A percentile compares a stretch with the other conserved stretches of the same genome.
Evolutionary conservation across 2,113 vertebrate species (phyloP).

Genomic region (Hyperoodon ampullatus): DNA sequence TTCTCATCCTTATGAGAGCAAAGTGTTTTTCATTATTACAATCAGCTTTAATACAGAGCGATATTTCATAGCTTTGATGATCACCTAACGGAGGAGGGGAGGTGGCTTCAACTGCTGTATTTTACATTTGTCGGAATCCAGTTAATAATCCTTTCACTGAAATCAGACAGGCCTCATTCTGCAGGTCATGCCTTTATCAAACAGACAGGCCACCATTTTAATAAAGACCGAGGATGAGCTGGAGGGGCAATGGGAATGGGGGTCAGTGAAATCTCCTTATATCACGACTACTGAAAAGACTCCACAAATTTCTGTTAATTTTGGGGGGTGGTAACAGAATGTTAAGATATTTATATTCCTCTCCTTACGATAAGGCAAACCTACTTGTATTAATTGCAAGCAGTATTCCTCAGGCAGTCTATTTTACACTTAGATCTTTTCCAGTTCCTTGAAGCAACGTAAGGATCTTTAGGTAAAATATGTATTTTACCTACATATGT

Average conservation of each 20-base stretch:
- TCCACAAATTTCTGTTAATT: conserved; percentile 56
- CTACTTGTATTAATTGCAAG: conserved; percentile 10
- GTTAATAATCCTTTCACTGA: conserved; percentile 24
- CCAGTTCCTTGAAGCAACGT: conserved; percentile 17
- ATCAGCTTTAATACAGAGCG: conserved; percentile 64
- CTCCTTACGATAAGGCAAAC: conserved; percentile 15
- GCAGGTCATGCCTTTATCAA: neutral
- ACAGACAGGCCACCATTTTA: conserved; percentile 46
- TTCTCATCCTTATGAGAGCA: conserved; percentile 59
- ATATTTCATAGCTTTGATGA: conserved; percentile 58
- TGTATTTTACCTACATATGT: neutral
- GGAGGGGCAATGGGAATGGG: neutral
- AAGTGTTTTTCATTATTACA: conserved; percentile 74
- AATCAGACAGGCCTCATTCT: neutral
- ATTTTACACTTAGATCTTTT: neutral
- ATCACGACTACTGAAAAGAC: conserved; percentile 63
- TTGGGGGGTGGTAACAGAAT: neutral
- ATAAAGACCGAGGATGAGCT: conserved; percentile 39
- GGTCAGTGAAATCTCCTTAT: conserved; percentile 9
- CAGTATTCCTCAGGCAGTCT: neutral
- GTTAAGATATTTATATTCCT: neutral
- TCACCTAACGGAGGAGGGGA: neutral
- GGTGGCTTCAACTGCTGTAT: neutral
- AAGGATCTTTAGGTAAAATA: neutral
- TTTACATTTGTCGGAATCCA: conserved; percentile 59